Conservation (phyloP, 2,888 invertebrate genomes). For the Noctua pronuba region DNA sequence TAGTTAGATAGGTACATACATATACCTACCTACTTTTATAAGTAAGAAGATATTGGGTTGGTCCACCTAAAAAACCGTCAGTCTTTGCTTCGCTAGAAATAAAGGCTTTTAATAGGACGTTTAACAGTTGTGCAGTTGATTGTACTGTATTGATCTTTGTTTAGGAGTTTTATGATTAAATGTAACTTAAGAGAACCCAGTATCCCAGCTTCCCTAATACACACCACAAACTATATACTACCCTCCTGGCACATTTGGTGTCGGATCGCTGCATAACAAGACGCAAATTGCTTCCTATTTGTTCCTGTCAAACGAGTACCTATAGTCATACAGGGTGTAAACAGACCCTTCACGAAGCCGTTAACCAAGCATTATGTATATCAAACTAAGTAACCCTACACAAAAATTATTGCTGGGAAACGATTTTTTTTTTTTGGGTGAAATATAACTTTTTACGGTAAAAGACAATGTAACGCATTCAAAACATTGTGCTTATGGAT, state of each 20-base stretch:
- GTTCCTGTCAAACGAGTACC: neutral
- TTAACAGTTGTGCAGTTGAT: neutral
- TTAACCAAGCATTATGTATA: no score
- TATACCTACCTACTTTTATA: neutral
- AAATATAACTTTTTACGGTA: no score
- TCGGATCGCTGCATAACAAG: neutral
- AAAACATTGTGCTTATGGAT: no score
- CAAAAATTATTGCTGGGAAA: no score
- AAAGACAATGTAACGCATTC: no score
- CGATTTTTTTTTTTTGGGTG: no score
- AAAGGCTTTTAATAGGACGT: neutral
- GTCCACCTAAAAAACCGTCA: neutral
- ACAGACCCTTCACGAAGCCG: no score
- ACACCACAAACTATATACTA: neutral
- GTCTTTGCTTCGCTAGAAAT: neutral
- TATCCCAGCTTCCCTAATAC: neutral
- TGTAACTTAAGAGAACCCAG: neutral
- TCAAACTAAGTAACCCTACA: no score
- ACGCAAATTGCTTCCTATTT: neutral
- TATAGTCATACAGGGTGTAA: no score
- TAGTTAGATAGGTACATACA: conserved; percentile 6
- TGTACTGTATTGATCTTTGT: neutral
- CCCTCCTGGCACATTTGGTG: neutral
- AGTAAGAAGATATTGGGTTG: neutral
- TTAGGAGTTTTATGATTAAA: neutral